Conservation (phyloP, 2,888 invertebrate species). For the Liposcelis brunnea region DNA sequence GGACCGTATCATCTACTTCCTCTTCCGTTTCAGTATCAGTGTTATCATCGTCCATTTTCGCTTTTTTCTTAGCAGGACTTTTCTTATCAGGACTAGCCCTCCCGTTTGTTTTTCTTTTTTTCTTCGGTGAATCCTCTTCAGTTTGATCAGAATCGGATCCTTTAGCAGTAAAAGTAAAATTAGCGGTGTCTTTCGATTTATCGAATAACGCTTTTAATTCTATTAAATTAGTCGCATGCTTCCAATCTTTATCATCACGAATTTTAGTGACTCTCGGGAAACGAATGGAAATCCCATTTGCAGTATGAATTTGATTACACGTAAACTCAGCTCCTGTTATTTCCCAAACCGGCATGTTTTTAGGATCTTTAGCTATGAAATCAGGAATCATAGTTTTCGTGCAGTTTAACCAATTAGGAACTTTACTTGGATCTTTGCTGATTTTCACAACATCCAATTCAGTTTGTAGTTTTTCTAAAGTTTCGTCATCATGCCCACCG, state of each 20-base stretch:
- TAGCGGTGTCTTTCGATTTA: conserved; percentile 47
- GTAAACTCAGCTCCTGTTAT: conserved; percentile 57
- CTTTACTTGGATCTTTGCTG: conserved; percentile 45
- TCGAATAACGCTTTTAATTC: conserved; percentile 49
- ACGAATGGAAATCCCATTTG: conserved; percentile 81
- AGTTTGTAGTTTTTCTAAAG: conserved; percentile 51
- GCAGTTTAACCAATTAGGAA: conserved; percentile 69
- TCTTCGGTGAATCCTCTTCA: neutral
- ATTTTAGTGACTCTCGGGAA: conserved; percentile 79
- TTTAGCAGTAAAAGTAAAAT: conserved; percentile 29
- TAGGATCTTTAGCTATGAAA: conserved; percentile 70
- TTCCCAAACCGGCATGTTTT: conserved; percentile 84
- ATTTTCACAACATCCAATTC: conserved; percentile 64
- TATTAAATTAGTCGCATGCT: conserved; percentile 61
- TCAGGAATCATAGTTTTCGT: conserved; percentile 76
- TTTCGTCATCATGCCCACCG: conserved; percentile 75
- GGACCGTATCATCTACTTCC: neutral
- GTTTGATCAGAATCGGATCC: neutral
- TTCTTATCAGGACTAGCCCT: neutral
- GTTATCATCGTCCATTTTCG: neutral
- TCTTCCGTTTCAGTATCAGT: conserved; percentile 2
- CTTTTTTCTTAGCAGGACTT: neutral
- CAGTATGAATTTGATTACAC: conserved; percentile 50
- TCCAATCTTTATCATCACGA: conserved; percentile 69
- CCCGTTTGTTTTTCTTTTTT: neutral